Percentiles rank a stretch among this genome's conserved stretches.
phyloP scores from a whole-genome alignment of 2,113 vertebrate species.

The Mobula birostris region DNA sequence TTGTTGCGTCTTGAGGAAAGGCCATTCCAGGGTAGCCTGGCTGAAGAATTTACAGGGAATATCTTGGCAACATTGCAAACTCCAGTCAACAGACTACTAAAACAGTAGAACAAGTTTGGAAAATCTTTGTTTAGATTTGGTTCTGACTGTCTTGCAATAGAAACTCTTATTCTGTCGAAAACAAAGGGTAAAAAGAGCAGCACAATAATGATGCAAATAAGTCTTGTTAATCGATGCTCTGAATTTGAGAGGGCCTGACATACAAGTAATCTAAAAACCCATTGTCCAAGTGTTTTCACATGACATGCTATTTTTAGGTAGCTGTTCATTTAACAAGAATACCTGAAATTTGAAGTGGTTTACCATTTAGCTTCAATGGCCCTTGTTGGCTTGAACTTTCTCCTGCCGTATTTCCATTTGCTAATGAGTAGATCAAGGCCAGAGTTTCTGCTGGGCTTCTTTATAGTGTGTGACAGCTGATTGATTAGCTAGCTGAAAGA shows the following conservation, averaged over 20 bases:
- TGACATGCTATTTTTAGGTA: background rate
- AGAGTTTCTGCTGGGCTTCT: slow-evolving; percentile 3
- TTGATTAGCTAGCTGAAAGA: background rate
- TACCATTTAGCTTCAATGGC: background rate
- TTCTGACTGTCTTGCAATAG: background rate
- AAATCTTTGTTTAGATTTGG: background rate
- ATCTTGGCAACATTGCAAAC: background rate
- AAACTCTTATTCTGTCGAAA: background rate
- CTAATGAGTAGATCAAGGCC: background rate
- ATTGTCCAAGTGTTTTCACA: background rate
- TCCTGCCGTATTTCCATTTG: background rate
- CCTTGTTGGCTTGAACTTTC: background rate
- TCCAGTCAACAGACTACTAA: background rate
- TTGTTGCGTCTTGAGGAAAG: background rate
- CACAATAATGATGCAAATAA: too few relatives aligned
- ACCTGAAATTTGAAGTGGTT: background rate
- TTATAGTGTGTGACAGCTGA: slow-evolving; percentile 6
- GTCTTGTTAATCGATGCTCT: too few relatives aligned
- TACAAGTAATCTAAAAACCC: background rate
- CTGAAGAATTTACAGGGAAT: background rate
- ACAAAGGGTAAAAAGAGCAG: background rate
- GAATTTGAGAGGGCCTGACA: background rate
- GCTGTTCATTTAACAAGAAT: background rate
- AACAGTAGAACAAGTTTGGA: background rate
- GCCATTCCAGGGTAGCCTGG: background rate